Conservation (phyloP, 2,113 vertebrate species). For the Echinops telfairi region DNA sequence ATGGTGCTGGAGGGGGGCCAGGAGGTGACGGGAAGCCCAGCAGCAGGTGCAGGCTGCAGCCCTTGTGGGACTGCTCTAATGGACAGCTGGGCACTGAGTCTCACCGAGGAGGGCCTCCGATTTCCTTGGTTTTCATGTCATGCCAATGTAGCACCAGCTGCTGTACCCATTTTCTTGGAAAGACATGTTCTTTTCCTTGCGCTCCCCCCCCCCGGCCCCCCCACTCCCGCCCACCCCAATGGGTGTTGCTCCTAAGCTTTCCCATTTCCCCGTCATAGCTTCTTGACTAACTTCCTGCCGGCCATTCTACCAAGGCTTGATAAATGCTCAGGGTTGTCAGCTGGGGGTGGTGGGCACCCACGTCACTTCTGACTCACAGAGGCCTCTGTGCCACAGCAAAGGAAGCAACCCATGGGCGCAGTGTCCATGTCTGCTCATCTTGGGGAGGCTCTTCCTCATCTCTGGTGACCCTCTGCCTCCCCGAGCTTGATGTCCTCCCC, state of each 20-base stretch:
- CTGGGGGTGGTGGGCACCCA: too few species aligned
- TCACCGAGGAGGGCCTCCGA: neutral
- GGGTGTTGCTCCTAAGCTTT: accelerated
- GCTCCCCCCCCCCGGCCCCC: neutral
- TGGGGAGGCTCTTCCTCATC: too few species aligned
- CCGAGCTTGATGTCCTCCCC: too few species aligned
- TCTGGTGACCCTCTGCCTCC: too few species aligned
- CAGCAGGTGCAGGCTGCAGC: accelerated
- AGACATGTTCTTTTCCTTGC: neutral
- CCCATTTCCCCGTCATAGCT: accelerated
- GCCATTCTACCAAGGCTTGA: neutral
- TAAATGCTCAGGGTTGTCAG: neutral
- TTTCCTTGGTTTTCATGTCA: neutral
- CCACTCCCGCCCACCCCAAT: too few species aligned
- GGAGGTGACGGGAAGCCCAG: neutral
- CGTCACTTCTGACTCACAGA: too few species aligned
- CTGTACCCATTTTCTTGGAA: neutral
- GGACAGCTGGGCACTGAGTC: neutral
- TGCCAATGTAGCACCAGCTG: neutral
- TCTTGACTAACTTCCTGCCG: neutral
- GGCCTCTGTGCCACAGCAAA: neutral
- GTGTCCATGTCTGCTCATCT: too few species aligned
- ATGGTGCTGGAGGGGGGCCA: too few species aligned
- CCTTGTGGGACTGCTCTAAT: neutral
- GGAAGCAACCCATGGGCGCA: too few species aligned